Evolutionary conservation across 1,140 invertebrate species (phyloP).

Genomic region (Branchinecta lindahli): DNA sequence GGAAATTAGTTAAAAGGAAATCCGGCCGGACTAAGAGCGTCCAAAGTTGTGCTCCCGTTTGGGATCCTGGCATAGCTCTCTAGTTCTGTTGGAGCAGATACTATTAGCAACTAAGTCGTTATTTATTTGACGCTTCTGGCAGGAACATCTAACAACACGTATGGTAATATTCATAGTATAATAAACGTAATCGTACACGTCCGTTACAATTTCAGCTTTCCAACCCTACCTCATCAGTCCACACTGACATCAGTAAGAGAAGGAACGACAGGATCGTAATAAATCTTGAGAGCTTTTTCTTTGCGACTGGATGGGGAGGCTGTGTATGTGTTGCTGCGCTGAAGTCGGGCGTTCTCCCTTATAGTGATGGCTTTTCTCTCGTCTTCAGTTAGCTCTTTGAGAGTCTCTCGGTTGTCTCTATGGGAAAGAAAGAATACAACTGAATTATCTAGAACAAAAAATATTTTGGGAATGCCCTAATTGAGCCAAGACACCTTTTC

Average conservation of each 20-base stretch:
- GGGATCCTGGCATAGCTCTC: too few species aligned
- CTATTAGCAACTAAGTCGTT: too few species aligned
- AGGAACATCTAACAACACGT: too few species aligned
- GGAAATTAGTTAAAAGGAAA: too few species aligned
- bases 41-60: too few species aligned
- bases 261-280: conserved; percentile 37
- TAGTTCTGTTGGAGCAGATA: too few species aligned
- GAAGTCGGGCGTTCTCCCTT: conserved; percentile 39
- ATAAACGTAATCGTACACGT: too few species aligned
- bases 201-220: too few species aligned
- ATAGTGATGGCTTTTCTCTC: conserved; percentile 43
- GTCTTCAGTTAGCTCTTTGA: conserved; percentile 41
- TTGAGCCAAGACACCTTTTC: too few species aligned
- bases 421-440: conserved; percentile 23
- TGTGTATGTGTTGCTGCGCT: conserved; percentile 26
- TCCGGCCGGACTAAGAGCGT: too few species aligned
- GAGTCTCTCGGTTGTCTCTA: conserved; percentile 46
- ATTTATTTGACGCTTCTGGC: too few species aligned
- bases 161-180: too few species aligned
- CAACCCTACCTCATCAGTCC: not conserved
- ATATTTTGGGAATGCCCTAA: not conserved
- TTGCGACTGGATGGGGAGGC: conserved; percentile 40
- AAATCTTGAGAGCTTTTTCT: conserved; percentile 57
- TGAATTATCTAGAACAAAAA: conserved; percentile 4
- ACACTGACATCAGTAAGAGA: not conserved